Conservation (phyloP, 2,888 invertebrate species). For the Tachystola acroxantha region DNA sequence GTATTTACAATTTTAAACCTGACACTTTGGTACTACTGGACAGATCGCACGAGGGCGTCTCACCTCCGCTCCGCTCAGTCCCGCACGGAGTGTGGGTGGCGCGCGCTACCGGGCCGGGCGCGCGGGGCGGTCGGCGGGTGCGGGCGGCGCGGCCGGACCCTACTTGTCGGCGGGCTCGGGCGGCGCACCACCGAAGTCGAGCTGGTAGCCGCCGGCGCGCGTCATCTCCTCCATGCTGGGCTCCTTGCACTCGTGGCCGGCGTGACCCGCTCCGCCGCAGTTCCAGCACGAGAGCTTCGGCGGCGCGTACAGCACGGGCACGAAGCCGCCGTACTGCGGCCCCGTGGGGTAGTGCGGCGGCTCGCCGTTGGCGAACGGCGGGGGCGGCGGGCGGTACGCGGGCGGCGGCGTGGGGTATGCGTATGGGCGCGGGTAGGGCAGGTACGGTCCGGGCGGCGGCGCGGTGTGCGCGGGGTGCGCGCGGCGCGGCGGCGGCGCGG, state of each 20-base stretch:
- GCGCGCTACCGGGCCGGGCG: slow-evolving; percentile 5
- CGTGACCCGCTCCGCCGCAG: slow-evolving; percentile 91
- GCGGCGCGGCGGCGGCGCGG: slow-evolving; percentile 44
- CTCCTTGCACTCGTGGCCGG: slow-evolving; percentile 92
- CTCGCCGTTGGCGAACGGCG: slow-evolving; percentile 68
- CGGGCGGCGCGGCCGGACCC: slow-evolving; percentile 15
- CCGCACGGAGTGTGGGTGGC: too few relatives aligned
- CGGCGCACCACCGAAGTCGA: slow-evolving; percentile 80
- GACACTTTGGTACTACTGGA: slow-evolving; percentile 45
- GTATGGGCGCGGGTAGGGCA: slow-evolving; percentile 57
- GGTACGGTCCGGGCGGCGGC: slow-evolving; percentile 31
- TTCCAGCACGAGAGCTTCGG: slow-evolving; percentile 91
- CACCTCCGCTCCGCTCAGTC: slow-evolving; percentile 13
- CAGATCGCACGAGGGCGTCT: slow-evolving; percentile 21
- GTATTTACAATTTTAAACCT: slow-evolving; percentile 30
- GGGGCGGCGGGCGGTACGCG: slow-evolving; percentile 59
- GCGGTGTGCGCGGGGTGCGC: slow-evolving; percentile 37
- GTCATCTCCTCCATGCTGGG: slow-evolving; percentile 96
- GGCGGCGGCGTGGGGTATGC: slow-evolving; percentile 62
- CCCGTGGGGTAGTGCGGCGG: slow-evolving; percentile 64
- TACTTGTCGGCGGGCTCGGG: slow-evolving; percentile 64
- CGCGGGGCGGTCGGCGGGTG: slow-evolving; percentile 13
- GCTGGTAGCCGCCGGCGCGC: slow-evolving; percentile 82
- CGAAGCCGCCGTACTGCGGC: slow-evolving; percentile 61
- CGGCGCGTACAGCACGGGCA: slow-evolving; percentile 76